Evolutionary conservation across 2,888 invertebrate species (phyloP).

Genomic region (Diloba caeruleocephala): DNA sequence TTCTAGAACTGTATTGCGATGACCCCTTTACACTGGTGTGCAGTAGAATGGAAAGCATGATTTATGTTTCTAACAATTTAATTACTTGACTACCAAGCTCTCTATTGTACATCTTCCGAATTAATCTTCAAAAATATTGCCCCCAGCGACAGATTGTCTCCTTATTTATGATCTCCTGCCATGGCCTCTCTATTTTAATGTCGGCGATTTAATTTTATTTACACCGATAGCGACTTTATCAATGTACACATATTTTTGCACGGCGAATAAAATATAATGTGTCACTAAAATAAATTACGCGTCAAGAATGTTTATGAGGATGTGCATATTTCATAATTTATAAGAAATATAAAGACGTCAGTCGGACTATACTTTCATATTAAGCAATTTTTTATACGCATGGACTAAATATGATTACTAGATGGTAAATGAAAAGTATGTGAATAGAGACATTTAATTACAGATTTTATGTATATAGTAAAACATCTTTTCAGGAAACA

Average conservation of each 20-base stretch:
- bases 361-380: slow-evolving; percentile 44
- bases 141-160: slow-evolving; percentile 22
- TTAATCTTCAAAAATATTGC: slow-evolving; percentile 15
- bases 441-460: neutral
- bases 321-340: slow-evolving; percentile 25
- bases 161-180: slow-evolving; percentile 19
- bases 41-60: slow-evolving; percentile 24
- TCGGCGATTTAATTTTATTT: slow-evolving; percentile 32
- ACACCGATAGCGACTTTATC: slow-evolving; percentile 44
- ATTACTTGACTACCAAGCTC: slow-evolving; percentile 14
- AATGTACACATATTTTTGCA: slow-evolving; percentile 34
- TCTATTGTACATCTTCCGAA: slow-evolving; percentile 7
- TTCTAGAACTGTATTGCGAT: slow-evolving; percentile 13
- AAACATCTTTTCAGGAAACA: too few species aligned
- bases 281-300: slow-evolving; percentile 42
- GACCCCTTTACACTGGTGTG: slow-evolving; percentile 21
- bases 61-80: slow-evolving; percentile 25
- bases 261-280: slow-evolving; percentile 50
- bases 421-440: slow-evolving; percentile 9
- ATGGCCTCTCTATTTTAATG: slow-evolving; percentile 43
- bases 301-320: slow-evolving; percentile 31
- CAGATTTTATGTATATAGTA: too few species aligned
- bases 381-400: slow-evolving; percentile 12
- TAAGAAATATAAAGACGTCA: slow-evolving; percentile 48
- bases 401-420: slow-evolving; percentile 18